Evolutionary conservation across 1,140 invertebrate genomes (phyloP), one percentile per base, ranked within the genome.

Genomic region (Drosophila kikkawai): DNA sequence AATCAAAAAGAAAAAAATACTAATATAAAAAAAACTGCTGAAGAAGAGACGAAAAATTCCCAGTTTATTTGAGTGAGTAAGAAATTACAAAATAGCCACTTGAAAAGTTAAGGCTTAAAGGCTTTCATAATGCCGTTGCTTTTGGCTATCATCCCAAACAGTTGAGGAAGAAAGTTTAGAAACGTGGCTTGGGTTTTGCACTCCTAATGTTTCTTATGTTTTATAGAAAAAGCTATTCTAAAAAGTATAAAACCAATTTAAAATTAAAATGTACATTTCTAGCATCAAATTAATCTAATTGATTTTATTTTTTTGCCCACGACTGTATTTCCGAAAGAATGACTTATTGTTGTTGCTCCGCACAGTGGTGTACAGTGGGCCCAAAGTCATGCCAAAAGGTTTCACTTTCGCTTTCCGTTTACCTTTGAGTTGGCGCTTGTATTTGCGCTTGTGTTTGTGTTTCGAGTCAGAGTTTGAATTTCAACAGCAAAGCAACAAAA

Each of bases 401-500:
- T 91, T 87, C 87, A 91, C 87, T 91, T 91, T 91, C 88, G 87
- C 87, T 91, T 91, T 91, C 81, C 71, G 70, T 66, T 64, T 61
- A 73, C 36, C 17, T 50, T 50, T 42, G 44, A 37, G 45, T 51
- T 26, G 45, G 17, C 34, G 34, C 34, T 55, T 53, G 17, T 36
- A 4, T 53, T 36, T 36, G 50, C 29, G 51, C 34, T 15, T 37
- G 51, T 55, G 34, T 55, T 22, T 55, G 51, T 55, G 50, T 29
- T 64, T 58, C 53, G 29, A 59, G 63, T 53, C 65, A 66, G 63
- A 70, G 78, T 75, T 81, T 83, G 77, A 80, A 80, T 78, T 82
- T 88, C 79, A 87, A 86, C 68, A 77, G 75, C 29, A 50, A 34
- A 59, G 32, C 39, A 69, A 32, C 51, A 80, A 48, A 80, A 50